Percentiles rank a stretch among this genome's conserved stretches.
phyloP scores from a whole-genome alignment of 2,888 invertebrate genomes.

The Gastracanthus pulcherrimus region DNA sequence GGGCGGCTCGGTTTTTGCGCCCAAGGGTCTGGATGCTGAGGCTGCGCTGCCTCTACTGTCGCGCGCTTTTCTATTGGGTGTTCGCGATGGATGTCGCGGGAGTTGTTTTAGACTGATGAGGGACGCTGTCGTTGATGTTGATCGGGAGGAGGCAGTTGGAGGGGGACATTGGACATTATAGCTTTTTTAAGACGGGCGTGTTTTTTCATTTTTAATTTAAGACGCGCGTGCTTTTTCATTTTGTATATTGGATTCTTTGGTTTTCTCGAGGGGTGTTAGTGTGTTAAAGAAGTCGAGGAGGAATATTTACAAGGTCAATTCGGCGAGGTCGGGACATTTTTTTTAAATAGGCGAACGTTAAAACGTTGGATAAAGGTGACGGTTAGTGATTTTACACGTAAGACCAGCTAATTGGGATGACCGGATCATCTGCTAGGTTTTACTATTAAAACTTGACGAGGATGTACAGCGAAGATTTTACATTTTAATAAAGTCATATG shows the following conservation, averaged over 20 bases:
- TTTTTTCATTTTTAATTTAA: neutral
- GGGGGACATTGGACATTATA: neutral
- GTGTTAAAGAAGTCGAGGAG: neutral
- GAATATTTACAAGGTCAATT: neutral
- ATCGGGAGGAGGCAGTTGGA: neutral
- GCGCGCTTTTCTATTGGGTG: neutral
- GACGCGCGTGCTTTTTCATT: neutral
- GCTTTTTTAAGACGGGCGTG: neutral
- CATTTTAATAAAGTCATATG: slow-evolving; percentile 1
- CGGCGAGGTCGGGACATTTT: neutral
- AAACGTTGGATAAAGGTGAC: too few relatives aligned
- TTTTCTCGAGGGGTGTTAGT: neutral
- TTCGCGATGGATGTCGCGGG: too few relatives aligned
- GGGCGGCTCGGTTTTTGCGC: neutral
- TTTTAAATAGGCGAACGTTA: neutral
- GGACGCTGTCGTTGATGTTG: neutral
- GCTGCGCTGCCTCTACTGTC: neutral
- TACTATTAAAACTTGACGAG: slow-evolving; percentile 23
- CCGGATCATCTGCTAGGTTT: slow-evolving; percentile 24
- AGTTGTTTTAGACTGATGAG: slow-evolving; percentile 1
- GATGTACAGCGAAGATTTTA: slow-evolving; percentile 14
- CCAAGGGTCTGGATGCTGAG: neutral
- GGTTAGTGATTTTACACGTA: neutral
- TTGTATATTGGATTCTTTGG: too few relatives aligned
- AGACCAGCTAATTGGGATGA: neutral